Evolutionary conservation across 2,797 vertebrate genomes (phyloP).

Genomic region (Eospalax fontanierii): DNA sequence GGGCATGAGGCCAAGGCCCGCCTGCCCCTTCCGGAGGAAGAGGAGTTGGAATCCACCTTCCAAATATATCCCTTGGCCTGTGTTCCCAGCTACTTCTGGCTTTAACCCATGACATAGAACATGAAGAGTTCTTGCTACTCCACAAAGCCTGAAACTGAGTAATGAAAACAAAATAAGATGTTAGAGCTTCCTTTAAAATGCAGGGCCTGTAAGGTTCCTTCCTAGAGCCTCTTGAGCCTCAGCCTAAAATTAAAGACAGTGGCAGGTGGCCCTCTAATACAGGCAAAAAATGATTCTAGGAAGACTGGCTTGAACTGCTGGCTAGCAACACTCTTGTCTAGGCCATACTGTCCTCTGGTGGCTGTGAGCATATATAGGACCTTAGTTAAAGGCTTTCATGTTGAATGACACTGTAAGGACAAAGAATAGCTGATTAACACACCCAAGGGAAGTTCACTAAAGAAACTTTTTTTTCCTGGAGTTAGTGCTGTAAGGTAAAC

Average conservation of each 20-base stretch:
- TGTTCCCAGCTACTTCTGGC: slow-evolving; percentile 62
- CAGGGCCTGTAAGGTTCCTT: slow-evolving; percentile 25
- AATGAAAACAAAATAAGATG: slow-evolving; percentile 60
- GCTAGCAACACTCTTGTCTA: slow-evolving; percentile 28
- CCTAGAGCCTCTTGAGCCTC: neutral
- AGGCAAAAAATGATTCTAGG: slow-evolving; percentile 63
- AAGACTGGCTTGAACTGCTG: slow-evolving; percentile 49
- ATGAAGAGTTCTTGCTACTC: slow-evolving; percentile 42
- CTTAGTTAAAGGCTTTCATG: neutral
- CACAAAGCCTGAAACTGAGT: slow-evolving; percentile 59
- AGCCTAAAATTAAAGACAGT: slow-evolving; percentile 70
- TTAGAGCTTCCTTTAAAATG: slow-evolving; percentile 43
- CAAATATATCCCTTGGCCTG: slow-evolving; percentile 72
- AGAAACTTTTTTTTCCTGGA: neutral
- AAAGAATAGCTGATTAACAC: neutral
- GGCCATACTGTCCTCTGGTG: slow-evolving; percentile 52
- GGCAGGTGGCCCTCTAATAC: slow-evolving; percentile 27
- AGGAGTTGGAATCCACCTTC: slow-evolving; percentile 69
- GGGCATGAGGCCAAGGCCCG: slow-evolving; percentile 12
- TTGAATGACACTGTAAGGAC: slow-evolving; percentile 53
- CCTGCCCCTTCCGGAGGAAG: slow-evolving; percentile 69
- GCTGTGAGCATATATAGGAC: slow-evolving; percentile 34
- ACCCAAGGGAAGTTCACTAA: neutral
- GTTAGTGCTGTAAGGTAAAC: neutral
- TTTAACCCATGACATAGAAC: slow-evolving; percentile 54